Conservation (phyloP, 2,797 vertebrate genomes). For the Halcyon smyrnensis region DNA sequence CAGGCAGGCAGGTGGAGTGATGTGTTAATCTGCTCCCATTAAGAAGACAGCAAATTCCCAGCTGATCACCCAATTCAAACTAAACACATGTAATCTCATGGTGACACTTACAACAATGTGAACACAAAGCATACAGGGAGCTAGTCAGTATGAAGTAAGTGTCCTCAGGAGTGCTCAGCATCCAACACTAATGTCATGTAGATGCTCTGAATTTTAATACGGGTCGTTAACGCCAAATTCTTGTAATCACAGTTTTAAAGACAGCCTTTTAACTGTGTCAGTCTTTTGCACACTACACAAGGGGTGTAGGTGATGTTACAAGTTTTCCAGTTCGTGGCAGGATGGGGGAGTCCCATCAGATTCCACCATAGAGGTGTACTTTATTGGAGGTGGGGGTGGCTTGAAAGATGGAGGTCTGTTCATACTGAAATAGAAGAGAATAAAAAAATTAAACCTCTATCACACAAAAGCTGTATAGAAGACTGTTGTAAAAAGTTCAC, state of each 20-base stretch:
- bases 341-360: slow-evolving; percentile 13
- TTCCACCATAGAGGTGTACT: slow-evolving; percentile 69
- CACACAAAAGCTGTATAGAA: not conserved
- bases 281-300: not conserved
- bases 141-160: not conserved
- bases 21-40: slow-evolving; percentile 23
- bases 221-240: not conserved
- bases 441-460: not conserved
- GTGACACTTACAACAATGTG: not conserved
- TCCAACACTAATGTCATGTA: not conserved
- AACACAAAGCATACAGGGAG: not conserved
- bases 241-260: not conserved
- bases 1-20: not conserved
- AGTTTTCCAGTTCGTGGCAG: slow-evolving; percentile 67
- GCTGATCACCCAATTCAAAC: not conserved
- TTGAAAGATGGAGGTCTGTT: slow-evolving; percentile 78
- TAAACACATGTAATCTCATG: not conserved
- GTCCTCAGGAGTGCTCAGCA: slow-evolving; percentile 26
- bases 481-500: not conserved
- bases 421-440: slow-evolving; percentile 64
- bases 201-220: not conserved
- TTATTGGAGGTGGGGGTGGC: slow-evolving; percentile 69
- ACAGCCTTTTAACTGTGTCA: not conserved
- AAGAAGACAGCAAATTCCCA: slow-evolving; percentile 32
- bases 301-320: not conserved